Evolutionary conservation across 2,888 invertebrate species (phyloP), one percentile per base, ranked within the genome.

Genomic region (Pardosa pseudoannulata): DNA sequence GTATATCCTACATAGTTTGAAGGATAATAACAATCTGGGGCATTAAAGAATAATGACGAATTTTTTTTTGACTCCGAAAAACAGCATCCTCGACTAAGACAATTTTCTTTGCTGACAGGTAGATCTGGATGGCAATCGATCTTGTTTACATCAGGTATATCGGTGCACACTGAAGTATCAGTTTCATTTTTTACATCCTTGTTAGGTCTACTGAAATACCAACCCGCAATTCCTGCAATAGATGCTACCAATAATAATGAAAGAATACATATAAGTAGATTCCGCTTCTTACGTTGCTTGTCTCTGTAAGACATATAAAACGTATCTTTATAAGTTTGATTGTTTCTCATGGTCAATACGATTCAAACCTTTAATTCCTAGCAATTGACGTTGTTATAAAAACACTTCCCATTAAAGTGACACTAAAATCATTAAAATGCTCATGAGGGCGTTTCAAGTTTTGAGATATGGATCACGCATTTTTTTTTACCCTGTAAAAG

Each of bases 61-160:
- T n/a, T 32, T 19, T 67, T 50, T 31, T 36, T 23, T 32, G 31
- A n/a, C 5, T 9, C 39, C 1, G 32, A 19, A 36, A 70, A 88
- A 65, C 88, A 88, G 28, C 88, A 88, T 16, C 86, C 86, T n/a
- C 88, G 41, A 23, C 56, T 27, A 19, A 67, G 11, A 62, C 88
- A 88, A 5, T 46, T 27, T 9, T 64, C 16, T 65, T 86, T 65
- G 0, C 62, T 36, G n/a, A 70, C 72, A 19, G 39, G 46, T 23
- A 29, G 32, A 31, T 88, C 88, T 16, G 88, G 88, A 41, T 78
- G 74, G 62, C 88, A 88, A 41, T 88, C 88, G 50, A 88, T 81
- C 56, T 81, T 88, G 11, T 88, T 68, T 2, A 74, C n/a, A 36
- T 88, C 71, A 9, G 86, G 41, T 41, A 86, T 62, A 16, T 36